These are phyloP conservation scores for Callipepla californica DNA, from an alignment of 2,113 vertebrate species.

Conservation along the genomic window DNA sequence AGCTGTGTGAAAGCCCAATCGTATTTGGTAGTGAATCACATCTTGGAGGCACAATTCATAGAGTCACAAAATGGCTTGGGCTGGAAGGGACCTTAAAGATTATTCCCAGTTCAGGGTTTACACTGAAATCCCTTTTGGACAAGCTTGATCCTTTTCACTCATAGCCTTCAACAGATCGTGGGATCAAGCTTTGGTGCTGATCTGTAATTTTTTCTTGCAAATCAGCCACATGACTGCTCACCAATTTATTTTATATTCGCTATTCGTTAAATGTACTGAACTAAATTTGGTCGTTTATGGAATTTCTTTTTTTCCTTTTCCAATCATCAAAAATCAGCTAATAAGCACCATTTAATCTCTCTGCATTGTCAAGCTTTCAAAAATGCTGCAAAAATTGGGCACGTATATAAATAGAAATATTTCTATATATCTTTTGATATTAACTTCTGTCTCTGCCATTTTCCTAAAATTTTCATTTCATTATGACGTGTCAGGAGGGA, in stretches of 20 bases:
- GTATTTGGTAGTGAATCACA: neutral
- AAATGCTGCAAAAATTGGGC: neutral
- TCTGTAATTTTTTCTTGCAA: neutral
- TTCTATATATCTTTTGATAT: neutral
- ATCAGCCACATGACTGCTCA: neutral
- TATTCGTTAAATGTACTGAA: neutral
- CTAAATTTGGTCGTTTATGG: neutral
- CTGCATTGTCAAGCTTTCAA: neutral
- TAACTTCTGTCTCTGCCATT: neutral
- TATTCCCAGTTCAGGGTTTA: neutral
- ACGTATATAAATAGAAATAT: neutral
- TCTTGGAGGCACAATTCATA: neutral
- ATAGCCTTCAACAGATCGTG: neutral
- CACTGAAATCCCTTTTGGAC: neutral
- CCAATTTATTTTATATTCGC: neutral
- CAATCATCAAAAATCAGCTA: neutral
- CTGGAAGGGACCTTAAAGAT: no score
- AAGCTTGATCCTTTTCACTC: neutral
- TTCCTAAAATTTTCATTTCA: neutral
- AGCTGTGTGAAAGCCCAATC: neutral
- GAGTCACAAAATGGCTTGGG: no score
- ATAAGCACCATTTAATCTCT: neutral
- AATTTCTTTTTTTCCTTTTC: neutral
- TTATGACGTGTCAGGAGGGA: neutral
- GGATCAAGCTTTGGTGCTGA: neutral